Conservation (phyloP, 2,797 vertebrate species). For the Varecia variegata region DNA sequence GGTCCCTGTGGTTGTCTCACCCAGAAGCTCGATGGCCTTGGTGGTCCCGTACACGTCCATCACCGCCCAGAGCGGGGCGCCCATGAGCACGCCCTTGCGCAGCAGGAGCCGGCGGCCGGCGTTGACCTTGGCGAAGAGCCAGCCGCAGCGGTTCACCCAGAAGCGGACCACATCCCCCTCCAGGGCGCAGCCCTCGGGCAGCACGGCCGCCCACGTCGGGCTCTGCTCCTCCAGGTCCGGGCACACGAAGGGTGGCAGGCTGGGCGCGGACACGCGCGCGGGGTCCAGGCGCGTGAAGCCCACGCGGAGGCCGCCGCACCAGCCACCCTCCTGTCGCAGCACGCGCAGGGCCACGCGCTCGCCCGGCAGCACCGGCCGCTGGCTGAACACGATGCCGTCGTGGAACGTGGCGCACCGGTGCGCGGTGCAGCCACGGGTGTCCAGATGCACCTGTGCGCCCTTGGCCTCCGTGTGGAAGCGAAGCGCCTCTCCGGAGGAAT, state of each 20-base stretch:
- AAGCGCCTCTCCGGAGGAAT: slow-evolving; percentile 66
- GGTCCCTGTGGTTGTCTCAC: slow-evolving; percentile 72
- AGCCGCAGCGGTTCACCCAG: slow-evolving; percentile 84
- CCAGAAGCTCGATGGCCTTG: slow-evolving; percentile 82
- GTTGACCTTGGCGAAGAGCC: slow-evolving; percentile 62
- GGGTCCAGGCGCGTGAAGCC: slow-evolving; percentile 89
- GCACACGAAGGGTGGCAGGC: slow-evolving; percentile 84
- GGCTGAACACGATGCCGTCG: slow-evolving; percentile 89
- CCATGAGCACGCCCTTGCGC: slow-evolving; percentile 70
- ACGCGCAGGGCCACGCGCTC: slow-evolving; percentile 85
- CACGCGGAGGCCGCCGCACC: slow-evolving; percentile 87
- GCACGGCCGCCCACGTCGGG: slow-evolving; percentile 82
- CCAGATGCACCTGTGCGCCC: slow-evolving; percentile 83
- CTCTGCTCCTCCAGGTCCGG: slow-evolving; percentile 83
- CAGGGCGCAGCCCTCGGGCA: slow-evolving; percentile 62
- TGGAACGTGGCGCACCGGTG: slow-evolving; percentile 78
- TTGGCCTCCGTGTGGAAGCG: slow-evolving; percentile 83
- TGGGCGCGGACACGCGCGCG: not conserved
- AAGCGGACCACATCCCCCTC: slow-evolving; percentile 82
- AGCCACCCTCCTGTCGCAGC: slow-evolving; percentile 10
- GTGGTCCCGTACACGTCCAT: slow-evolving; percentile 91
- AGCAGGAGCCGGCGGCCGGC: not conserved
- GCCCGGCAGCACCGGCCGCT: slow-evolving; percentile 73
- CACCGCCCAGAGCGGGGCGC: slow-evolving; percentile 87
- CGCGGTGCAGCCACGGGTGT: slow-evolving; percentile 63